Percentiles rank a stretch among this genome's conserved stretches.
These are phyloP conservation scores for Zaprionus vittiger DNA, from an alignment of 1,140 invertebrate genomes.

Conservation along the genomic window DNA sequence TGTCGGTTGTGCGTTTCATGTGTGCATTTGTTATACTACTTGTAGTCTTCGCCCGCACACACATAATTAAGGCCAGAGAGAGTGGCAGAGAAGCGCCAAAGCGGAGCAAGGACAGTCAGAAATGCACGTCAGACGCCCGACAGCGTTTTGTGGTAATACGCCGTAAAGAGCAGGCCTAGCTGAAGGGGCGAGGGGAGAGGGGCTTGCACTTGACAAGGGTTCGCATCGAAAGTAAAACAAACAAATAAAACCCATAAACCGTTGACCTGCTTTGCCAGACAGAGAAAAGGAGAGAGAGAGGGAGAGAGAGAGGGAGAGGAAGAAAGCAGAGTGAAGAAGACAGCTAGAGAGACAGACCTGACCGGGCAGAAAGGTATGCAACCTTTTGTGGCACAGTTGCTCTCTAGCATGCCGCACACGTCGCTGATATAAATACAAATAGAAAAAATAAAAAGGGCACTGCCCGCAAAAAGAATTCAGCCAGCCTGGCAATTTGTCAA, in stretches of 20 bases:
- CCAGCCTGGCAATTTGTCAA: constrained; percentile 73
- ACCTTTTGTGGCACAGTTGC: constrained; percentile 40
- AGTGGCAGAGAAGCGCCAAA: constrained; percentile 44
- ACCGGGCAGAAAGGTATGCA: constrained; percentile 59
- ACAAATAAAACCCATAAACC: constrained; percentile 66
- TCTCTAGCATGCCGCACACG: constrained; percentile 68
- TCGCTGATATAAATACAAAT: constrained; percentile 54
- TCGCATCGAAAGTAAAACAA: constrained; percentile 76
- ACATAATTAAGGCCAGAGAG: constrained; percentile 78
- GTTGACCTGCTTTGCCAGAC: constrained; percentile 58
- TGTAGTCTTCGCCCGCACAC: constrained; percentile 67
- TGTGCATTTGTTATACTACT: constrained; percentile 61
- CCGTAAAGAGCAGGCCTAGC: constrained; percentile 1
- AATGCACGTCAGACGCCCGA: constrained; percentile 41
- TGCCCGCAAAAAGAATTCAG: constrained; percentile 40
- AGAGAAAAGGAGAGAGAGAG: neutral
- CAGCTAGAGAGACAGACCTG: neutral
- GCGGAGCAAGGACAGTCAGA: constrained; percentile 72
- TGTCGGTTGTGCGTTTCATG: constrained; percentile 10
- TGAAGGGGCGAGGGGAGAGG: neutral
- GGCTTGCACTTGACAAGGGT: constrained; percentile 69
- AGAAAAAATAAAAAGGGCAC: constrained; percentile 42
- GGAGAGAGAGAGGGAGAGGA: neutral
- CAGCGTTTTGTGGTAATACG: constrained; percentile 35
- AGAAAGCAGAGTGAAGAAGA: constrained; percentile 30